Conservation (phyloP, 1,140 invertebrate species). For the Hormaphis cornu region DNA sequence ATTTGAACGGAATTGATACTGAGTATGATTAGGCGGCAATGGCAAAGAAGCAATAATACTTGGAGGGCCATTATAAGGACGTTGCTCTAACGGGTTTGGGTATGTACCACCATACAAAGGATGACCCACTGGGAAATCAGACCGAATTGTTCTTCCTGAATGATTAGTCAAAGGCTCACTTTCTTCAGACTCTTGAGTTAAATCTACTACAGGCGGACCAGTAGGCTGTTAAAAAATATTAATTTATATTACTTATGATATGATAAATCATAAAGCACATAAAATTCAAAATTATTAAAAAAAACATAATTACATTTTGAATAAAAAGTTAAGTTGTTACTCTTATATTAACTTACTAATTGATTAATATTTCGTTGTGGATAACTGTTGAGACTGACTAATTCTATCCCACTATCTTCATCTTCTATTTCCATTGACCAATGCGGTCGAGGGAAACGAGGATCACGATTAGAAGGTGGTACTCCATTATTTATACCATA, state of each 20-base stretch:
- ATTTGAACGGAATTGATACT: constrained; percentile 36
- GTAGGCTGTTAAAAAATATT: constrained; percentile 12
- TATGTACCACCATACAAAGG: constrained; percentile 15
- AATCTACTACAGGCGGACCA: constrained; percentile 47
- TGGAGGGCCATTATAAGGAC: constrained; percentile 24
- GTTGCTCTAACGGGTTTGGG: constrained; percentile 36
- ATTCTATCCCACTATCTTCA: constrained; percentile 26
- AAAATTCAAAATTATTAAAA: background rate
- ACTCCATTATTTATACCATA: constrained; percentile 3
- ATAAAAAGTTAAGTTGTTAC: too few species aligned
- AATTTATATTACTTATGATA: background rate
- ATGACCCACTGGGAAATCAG: constrained; percentile 6
- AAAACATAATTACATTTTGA: too few species aligned
- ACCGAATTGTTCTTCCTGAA: constrained; percentile 6
- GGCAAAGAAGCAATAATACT: background rate
- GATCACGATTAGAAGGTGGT: constrained; percentile 2
- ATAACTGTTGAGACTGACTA: constrained; percentile 15
- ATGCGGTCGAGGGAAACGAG: background rate
- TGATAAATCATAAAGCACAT: background rate
- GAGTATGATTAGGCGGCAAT: constrained; percentile 35
- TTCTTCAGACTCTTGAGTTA: constrained; percentile 57
- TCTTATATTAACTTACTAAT: background rate
- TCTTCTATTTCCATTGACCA: constrained; percentile 23
- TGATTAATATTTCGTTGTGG: constrained; percentile 22
- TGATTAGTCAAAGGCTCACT: constrained; percentile 32